These are phyloP conservation scores for Eristalinus sepulchralis DNA, from an alignment of 2,888 invertebrate genomes.

Conservation along the genomic window DNA sequence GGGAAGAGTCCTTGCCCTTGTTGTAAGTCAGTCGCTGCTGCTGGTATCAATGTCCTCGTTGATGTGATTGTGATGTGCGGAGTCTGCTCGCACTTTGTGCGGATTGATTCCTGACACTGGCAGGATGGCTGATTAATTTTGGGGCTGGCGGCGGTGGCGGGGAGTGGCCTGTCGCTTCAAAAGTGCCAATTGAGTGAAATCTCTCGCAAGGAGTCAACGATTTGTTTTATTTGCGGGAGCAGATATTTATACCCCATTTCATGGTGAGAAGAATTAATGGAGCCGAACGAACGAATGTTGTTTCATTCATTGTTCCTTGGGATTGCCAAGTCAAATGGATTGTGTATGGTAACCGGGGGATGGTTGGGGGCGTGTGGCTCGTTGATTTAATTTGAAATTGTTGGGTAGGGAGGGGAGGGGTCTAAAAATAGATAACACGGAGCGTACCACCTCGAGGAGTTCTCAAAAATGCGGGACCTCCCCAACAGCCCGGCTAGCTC, in stretches of 20 bases:
- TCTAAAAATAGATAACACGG: background rate
- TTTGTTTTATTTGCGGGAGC: conserved; percentile 24
- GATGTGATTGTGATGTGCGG: conserved; percentile 5
- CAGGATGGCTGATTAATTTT: conserved; percentile 59
- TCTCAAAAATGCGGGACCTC: background rate
- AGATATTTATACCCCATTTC: conserved; percentile 21
- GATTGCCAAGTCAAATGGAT: background rate
- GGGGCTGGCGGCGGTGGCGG: background rate
- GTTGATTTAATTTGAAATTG: background rate
- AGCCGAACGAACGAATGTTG: conserved; percentile 14
- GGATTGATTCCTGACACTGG: conserved; percentile 56
- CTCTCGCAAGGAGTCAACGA: conserved; percentile 43
- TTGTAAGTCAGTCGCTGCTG: background rate
- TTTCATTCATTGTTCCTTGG: background rate
- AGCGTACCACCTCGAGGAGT: background rate
- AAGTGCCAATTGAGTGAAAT: conserved; percentile 52
- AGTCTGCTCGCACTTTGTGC: conserved; percentile 28
- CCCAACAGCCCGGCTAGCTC: conserved; percentile 79
- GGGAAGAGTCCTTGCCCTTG: background rate
- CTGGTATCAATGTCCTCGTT: background rate
- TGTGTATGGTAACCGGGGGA: background rate
- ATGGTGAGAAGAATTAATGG: conserved; percentile 26
- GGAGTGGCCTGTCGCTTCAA: conserved; percentile 8
- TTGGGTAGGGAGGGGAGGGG: background rate
- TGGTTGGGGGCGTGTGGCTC: background rate